phyloP scores from a whole-genome alignment of 2,113 vertebrate species.

The Microcebus ravelobensis region DNA sequence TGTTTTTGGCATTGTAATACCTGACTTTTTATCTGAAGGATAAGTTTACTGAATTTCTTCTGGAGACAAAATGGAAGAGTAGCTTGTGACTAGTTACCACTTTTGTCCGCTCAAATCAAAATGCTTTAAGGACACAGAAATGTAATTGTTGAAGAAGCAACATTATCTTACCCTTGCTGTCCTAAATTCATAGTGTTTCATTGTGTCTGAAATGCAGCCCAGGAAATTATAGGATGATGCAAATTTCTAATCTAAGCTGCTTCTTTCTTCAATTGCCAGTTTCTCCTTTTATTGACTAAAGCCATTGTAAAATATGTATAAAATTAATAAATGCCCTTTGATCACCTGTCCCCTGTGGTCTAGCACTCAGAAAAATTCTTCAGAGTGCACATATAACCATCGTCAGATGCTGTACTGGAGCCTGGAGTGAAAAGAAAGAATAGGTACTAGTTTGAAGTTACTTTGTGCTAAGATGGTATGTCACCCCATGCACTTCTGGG shows the following conservation, averaged over 20 bases:
- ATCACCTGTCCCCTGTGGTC: not conserved
- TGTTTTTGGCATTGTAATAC: not conserved
- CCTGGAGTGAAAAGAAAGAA: not conserved
- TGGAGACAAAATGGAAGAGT: not conserved
- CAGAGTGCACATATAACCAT: not conserved
- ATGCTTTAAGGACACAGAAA: not conserved
- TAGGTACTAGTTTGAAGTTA: not conserved
- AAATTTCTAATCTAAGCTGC: not conserved
- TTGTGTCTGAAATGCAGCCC: not conserved
- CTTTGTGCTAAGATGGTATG: not conserved
- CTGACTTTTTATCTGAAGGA: not conserved
- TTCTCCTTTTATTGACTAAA: not conserved
- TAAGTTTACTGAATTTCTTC: not conserved
- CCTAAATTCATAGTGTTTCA: not conserved
- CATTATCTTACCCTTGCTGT: not conserved
- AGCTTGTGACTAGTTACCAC: not conserved
- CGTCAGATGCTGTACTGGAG: not conserved
- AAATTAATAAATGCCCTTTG: not conserved
- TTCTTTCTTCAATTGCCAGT: not conserved
- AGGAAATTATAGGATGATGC: not conserved
- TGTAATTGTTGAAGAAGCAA: not conserved
- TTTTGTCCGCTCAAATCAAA: slow-evolving; percentile 43
- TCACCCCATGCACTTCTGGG: not conserved
- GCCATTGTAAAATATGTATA: not conserved
- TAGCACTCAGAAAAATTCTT: not conserved